Evolutionary conservation across 2,888 invertebrate species (phyloP), one percentile per base, ranked within the genome.

Genomic region (Parasteatoda lunata): DNA sequence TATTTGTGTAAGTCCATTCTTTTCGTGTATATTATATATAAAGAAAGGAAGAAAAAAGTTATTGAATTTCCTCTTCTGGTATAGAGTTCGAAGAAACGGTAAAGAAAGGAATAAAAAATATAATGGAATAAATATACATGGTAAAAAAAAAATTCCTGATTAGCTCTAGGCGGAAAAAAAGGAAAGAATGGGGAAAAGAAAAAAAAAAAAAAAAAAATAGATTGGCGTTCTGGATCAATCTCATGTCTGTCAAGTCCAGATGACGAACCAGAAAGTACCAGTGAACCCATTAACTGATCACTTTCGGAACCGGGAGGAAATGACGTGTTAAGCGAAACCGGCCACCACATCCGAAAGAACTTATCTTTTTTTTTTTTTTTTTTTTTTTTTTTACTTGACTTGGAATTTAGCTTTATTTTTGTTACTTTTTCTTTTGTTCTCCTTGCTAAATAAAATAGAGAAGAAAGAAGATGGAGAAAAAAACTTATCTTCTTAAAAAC

Each of bases 311-410:
- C 78, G 87, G 87, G 87, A 87, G 87, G 87, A 87, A 87, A 87
- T 87, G 87, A 87, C 87, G 87, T 87, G 87, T 87, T 87, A 87
- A 87, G 82, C 82, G 82, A 82, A 87, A 87, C 85, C 85, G 79
- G 84, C 84, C 84, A 84, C 84, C 84, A 77, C 84, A 77, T 84
- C 84, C 84, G 77, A 72, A 82, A 77, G 71, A 86, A 77, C 80
- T 80, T 80, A 76, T 80, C 85, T 77, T 82, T 81, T 77, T 81
- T 69, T 72, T 72, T 77, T 54, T 78, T 47, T 47, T 59, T 59
- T 84, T 77, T 59, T 70, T 71, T 83, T 47, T 68, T 68, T 49
- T 13, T 66, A 49, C 73, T 52, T 48, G 75, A 71, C 47, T 73
- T 73, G 8, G 5, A 69, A n/a, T 77, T 70, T 47, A n/a, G n/a